phyloP scores from a whole-genome alignment of 2,113 vertebrate species.

The Tyrannus savana region DNA sequence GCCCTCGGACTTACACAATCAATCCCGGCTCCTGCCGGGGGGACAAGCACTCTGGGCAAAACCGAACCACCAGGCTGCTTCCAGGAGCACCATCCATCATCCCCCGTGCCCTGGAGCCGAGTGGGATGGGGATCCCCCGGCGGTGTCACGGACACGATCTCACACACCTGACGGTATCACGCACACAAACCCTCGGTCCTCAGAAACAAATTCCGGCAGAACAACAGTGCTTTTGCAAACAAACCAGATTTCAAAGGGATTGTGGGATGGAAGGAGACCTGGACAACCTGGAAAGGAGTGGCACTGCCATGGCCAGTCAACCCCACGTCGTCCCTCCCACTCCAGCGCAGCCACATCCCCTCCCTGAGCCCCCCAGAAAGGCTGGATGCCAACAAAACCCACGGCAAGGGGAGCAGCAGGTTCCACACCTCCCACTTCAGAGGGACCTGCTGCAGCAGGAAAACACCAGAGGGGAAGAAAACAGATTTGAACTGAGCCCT shows the following conservation, averaged over 20 bases:
- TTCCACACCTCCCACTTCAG: neutral
- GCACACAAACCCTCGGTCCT: neutral
- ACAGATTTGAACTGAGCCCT: rapidly evolving
- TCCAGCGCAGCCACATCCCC: rapidly evolving
- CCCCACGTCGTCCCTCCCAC: rapidly evolving
- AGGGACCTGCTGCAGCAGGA: neutral
- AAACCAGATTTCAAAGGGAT: neutral
- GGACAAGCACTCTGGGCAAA: neutral
- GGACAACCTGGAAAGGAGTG: neutral
- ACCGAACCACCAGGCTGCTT: neutral
- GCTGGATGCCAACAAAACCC: neutral
- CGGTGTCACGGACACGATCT: too few relatives aligned
- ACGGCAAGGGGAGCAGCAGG: neutral
- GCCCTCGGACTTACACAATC: neutral
- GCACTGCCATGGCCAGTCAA: neutral
- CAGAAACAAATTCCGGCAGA: neutral
- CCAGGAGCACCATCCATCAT: neutral
- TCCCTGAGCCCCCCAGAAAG: neutral
- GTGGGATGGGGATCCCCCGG: rapidly evolving
- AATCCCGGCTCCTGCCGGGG: neutral
- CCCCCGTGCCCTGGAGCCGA: rapidly evolving
- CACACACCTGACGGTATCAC: neutral
- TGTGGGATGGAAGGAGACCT: neutral
- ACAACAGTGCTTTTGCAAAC: rapidly evolving
- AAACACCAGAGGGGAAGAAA: neutral